Percentiles rank a stretch among this genome's conserved stretches.
phyloP scores from a whole-genome alignment of 2,797 vertebrate species.

The Liasis olivaceus region DNA sequence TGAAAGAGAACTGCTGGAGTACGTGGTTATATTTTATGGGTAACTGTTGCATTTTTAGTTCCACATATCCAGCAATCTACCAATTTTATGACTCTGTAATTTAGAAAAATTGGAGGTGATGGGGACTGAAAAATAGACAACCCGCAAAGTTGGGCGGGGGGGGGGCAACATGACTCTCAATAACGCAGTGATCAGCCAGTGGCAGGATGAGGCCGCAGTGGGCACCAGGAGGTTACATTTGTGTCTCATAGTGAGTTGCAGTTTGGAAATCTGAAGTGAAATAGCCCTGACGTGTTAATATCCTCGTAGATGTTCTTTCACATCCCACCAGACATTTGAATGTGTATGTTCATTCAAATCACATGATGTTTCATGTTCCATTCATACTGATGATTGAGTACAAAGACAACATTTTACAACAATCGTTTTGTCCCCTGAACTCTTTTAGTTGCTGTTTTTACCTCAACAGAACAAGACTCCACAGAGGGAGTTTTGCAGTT shows the following conservation, averaged over 20 bases:
- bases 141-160: not conserved
- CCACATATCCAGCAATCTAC: not conserved
- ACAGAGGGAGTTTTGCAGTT: constrained; percentile 36
- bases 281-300: not conserved
- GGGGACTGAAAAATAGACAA: not conserved
- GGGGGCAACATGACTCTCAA: not conserved
- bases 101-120: not conserved
- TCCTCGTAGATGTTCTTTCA: not conserved
- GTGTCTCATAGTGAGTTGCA: not conserved
- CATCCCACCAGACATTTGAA: constrained; percentile 2
- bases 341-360: not conserved
- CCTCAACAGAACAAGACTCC: constrained; percentile 13
- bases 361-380: not conserved
- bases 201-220: not conserved
- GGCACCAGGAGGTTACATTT: not conserved
- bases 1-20: not conserved
- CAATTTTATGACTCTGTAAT: not conserved
- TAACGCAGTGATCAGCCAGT: not conserved
- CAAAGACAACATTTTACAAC: not conserved
- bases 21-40: not conserved
- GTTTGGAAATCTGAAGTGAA: not conserved
- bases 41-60: not conserved
- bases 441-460: not conserved
- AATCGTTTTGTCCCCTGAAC: not conserved
- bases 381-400: not conserved